Percentiles rank a stretch among this genome's conserved stretches.
Evolutionary conservation across 2,113 vertebrate genomes (phyloP).

Genomic region (Mastomys natalensis): DNA sequence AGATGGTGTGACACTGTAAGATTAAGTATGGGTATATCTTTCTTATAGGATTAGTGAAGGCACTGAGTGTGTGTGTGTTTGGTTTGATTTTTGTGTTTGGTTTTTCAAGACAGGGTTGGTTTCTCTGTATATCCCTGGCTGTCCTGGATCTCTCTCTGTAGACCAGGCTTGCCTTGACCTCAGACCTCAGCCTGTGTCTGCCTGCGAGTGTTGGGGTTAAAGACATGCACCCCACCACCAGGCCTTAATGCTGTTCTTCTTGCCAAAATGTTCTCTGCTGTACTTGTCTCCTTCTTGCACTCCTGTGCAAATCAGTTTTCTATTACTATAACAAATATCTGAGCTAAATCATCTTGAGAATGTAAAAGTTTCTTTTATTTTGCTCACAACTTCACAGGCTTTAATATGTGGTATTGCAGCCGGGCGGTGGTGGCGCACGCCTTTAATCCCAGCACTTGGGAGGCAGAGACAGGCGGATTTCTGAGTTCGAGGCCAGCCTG

Average conservation of each 20-base stretch:
- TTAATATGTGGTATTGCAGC: neutral
- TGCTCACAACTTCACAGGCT: neutral
- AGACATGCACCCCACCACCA: neutral
- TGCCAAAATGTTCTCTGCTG: neutral
- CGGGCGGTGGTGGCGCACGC: no score
- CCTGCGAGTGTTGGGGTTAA: neutral
- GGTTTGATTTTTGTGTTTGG: neutral
- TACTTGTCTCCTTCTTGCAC: neutral
- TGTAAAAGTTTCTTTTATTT: neutral
- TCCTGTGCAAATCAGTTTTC: neutral
- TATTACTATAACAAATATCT: neutral
- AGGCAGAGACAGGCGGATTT: no score
- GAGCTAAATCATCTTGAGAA: neutral
- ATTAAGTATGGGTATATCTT: neutral
- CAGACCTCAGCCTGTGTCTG: neutral
- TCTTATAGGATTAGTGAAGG: neutral
- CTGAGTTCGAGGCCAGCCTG: no score
- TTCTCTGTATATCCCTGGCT: neutral
- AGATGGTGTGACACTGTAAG: no score
- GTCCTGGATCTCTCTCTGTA: neutral
- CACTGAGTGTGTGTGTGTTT: neutral
- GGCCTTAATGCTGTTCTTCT: neutral
- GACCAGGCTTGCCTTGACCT: neutral
- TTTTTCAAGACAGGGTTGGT: neutral
- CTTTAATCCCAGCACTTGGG: no score